A percentile compares a stretch with the other conserved stretches of the same genome.
Evolutionary conservation across 1,140 invertebrate species (phyloP).

Genomic region (Spodoptera litura): DNA sequence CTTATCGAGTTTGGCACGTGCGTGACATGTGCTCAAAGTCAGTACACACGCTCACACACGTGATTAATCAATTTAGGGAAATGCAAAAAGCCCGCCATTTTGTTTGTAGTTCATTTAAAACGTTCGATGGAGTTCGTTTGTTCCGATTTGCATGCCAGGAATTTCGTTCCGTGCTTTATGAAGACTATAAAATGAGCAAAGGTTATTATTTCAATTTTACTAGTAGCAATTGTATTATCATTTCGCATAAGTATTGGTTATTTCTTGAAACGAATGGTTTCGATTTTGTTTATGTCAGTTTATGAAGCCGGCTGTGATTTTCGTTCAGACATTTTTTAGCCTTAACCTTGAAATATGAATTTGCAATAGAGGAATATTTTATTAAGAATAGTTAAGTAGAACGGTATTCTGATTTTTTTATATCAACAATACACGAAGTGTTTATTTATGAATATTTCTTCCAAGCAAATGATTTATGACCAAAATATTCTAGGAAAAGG

Average conservation of each 20-base stretch:
- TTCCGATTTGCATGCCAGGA: constrained; percentile 37
- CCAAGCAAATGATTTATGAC: too few species aligned
- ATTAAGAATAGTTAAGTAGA: background rate
- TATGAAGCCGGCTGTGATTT: too few species aligned
- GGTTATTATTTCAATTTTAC: constrained; percentile 36
- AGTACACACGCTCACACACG: constrained; percentile 16
- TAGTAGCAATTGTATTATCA: constrained; percentile 35
- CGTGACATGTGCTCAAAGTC: constrained; percentile 6
- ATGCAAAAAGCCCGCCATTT: background rate
- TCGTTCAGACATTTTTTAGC: background rate
- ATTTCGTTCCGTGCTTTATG: constrained; percentile 35
- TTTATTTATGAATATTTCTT: too few species aligned
- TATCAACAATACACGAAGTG: too few species aligned
- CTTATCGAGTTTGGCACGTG: constrained; percentile 31
- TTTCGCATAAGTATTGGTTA: constrained; percentile 10
- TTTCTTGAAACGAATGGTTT: constrained; percentile 22
- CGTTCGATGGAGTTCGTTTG: constrained; percentile 13
- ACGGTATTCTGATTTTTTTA: too few species aligned
- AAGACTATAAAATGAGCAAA: constrained; percentile 35
- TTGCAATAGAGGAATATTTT: background rate
- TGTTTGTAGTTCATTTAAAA: background rate
- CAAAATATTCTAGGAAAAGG: too few species aligned
- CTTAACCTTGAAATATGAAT: background rate
- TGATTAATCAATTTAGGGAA: constrained; percentile 42
- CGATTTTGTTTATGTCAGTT: background rate